Base-by-base conservation (phyloP, 2,797 vertebrate genomes). In the Sphenodon punctatus region DNA sequence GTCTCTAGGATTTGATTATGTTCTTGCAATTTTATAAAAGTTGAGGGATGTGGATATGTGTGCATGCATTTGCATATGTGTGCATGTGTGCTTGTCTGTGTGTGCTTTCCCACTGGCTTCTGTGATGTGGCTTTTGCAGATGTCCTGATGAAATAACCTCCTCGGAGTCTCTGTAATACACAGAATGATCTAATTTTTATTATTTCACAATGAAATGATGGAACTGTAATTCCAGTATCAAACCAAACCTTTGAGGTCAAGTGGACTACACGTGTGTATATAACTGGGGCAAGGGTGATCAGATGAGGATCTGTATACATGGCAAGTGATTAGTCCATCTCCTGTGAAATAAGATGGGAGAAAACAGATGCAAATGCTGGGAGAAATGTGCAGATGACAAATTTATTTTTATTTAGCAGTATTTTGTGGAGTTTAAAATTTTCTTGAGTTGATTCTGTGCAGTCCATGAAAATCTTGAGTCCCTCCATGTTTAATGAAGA, bases 11-110 rank as follows among this genome's bases (percentile, higher is more conserved):
- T 32, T 1, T 10, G 5, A 13, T n/a, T 1, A 51, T n/a, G n/a
- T 39, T 12, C 5, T 0, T 0, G 48, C 10, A 43, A 17, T 46
- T n/a, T n/a, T n/a, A n/a, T n/a, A n/a, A n/a, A n/a, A n/a, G n/a
- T n/a, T n/a, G n/a, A n/a, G n/a, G n/a, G n/a, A n/a, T n/a, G n/a
- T n/a, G n/a, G n/a, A n/a, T n/a, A n/a, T n/a, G n/a, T n/a, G n/a
- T n/a, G n/a, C n/a, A n/a, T n/a, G n/a, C n/a, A n/a, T n/a, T 1
- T 14, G 23, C 32, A 7, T 67, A 5, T 0, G 0, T 6, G 65
- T 3, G 32, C 2, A 0, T 38, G 8, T 42, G 14, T 1, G 0
- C 17, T 67, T 11, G 70, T 49, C 75, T 51, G 6, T 17, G 8
- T 1, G 0, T 23, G 61, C 15, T 27, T 22, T 7, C 39, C 5